Conservation (phyloP, 1,140 invertebrate genomes). For the Pseudomyrmex concolor region DNA sequence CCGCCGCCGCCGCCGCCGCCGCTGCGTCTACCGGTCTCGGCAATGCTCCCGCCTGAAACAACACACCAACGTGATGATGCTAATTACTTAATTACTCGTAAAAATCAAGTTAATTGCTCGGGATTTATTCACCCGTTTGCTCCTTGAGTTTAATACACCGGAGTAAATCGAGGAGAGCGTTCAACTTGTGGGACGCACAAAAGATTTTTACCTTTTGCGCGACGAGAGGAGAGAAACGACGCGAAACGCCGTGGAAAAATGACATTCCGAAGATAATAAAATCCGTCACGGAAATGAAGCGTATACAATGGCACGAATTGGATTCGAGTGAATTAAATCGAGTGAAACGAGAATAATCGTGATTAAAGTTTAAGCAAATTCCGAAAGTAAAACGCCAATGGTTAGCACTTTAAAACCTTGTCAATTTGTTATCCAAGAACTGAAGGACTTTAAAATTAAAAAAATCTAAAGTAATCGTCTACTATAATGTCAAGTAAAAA, state of each 20-base stretch:
- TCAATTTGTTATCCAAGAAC: no score
- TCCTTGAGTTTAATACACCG: not conserved
- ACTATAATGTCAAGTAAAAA: no score
- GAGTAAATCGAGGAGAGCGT: constrained; percentile 13
- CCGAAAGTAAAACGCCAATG: no score
- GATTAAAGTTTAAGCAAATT: no score
- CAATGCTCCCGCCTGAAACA: constrained; percentile 69
- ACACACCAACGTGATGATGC: constrained; percentile 10
- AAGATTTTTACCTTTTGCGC: not conserved
- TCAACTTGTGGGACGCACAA: not conserved
- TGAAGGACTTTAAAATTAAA: no score
- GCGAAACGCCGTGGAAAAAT: not conserved
- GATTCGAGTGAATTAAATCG: no score
- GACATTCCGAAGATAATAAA: no score
- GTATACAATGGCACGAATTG: no score
- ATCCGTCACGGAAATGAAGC: no score
- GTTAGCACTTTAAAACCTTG: no score
- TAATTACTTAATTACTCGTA: constrained; percentile 40
- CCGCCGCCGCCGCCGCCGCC: not conserved
- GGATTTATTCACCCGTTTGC: not conserved
- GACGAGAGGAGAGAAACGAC: not conserved
- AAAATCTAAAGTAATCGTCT: no score
- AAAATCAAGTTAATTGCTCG: constrained; percentile 36
- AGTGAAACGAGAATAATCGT: no score
- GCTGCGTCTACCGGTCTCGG: constrained; percentile 55